Percentiles rank a stretch among this genome's conserved stretches.
phyloP scores from a whole-genome alignment of 92 coral and sea anemone species.

The Montipora capitata region DNA sequence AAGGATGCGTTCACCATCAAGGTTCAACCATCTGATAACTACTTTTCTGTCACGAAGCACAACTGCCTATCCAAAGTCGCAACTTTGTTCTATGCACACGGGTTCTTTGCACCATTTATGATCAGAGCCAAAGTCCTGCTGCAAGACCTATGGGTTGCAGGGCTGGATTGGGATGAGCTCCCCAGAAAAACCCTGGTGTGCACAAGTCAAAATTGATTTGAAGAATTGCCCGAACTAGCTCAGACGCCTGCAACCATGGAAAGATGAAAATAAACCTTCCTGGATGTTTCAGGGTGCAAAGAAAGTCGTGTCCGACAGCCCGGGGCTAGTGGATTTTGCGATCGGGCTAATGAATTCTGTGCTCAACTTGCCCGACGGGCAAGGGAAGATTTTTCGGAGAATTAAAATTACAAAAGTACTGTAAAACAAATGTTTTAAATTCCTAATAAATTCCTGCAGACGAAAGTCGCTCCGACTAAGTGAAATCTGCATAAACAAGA shows the following conservation, averaged over 20 bases:
- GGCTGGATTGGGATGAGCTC: slow-evolving; percentile 69
- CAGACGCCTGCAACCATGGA: slow-evolving; percentile 30
- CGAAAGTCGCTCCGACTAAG: too few species aligned
- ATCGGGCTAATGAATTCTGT: too few species aligned
- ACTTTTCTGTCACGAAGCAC: slow-evolving; percentile 25
- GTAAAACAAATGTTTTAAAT: too few species aligned
- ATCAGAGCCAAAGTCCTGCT: slow-evolving; percentile 64
- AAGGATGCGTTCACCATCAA: slow-evolving; percentile 70
- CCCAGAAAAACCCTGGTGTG: slow-evolving; percentile 23
- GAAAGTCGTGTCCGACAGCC: too few species aligned
- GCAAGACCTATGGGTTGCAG: slow-evolving; percentile 66
- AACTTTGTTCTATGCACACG: slow-evolving; percentile 66
- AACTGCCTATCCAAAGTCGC: slow-evolving; percentile 66
- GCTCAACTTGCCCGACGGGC: too few species aligned
- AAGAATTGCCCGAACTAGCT: slow-evolving; percentile 48
- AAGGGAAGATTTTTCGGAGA: too few species aligned
- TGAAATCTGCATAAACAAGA: too few species aligned
- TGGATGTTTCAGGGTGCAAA: slow-evolving; percentile 51
- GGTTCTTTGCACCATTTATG: slow-evolving; percentile 68
- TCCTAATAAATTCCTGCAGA: too few species aligned
- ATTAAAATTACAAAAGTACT: too few species aligned
- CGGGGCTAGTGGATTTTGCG: too few species aligned
- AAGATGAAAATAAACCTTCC: slow-evolving; percentile 60
- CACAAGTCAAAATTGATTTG: slow-evolving; percentile 45
- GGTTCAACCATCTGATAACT: slow-evolving; percentile 29